Evolutionary conservation across 2,888 invertebrate species (phyloP).

Genomic region (Tanypteryx hageni): DNA sequence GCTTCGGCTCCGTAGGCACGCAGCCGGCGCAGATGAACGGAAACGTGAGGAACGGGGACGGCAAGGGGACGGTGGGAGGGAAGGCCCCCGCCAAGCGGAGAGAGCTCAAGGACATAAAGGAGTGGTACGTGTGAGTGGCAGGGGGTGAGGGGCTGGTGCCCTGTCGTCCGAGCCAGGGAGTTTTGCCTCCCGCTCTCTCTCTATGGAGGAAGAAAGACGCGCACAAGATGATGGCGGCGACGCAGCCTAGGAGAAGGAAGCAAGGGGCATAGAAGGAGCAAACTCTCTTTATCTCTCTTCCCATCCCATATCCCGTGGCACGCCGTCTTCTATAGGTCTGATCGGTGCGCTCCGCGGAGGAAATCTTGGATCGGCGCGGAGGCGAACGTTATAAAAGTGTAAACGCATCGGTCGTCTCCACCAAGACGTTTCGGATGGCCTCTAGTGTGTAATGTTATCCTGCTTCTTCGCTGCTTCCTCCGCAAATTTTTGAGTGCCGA

Average conservation of each 20-base stretch:
- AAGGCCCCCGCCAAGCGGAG: conserved; percentile 82
- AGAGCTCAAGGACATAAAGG: conserved; percentile 93
- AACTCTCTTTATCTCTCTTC: not conserved
- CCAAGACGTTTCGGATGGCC: not conserved
- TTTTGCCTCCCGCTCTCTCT: not conserved
- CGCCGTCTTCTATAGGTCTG: not conserved
- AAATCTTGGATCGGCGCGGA: not conserved
- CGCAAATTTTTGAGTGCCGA: not conserved
- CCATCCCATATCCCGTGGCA: not conserved
- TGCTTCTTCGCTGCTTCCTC: conserved; percentile 32
- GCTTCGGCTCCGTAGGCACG: conserved; percentile 24
- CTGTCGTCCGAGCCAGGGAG: conserved; percentile 23
- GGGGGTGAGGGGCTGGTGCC: not conserved
- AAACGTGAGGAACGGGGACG: conserved; percentile 73
- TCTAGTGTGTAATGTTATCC: conserved; percentile 13
- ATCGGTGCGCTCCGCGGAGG: not conserved
- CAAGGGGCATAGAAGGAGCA: not conserved
- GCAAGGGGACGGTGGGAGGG: conserved; percentile 71
- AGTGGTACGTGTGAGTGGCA: conserved; percentile 92
- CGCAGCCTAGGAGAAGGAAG: not conserved
- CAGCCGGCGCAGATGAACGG: conserved; percentile 68
- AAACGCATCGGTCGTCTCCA: not conserved
- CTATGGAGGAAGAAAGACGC: not conserved
- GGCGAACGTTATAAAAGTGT: not conserved
- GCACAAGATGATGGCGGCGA: not conserved